Percentiles rank a stretch among this genome's conserved stretches.
Conservation (phyloP, 2,113 vertebrate species). For the Hyla sarda region DNA sequence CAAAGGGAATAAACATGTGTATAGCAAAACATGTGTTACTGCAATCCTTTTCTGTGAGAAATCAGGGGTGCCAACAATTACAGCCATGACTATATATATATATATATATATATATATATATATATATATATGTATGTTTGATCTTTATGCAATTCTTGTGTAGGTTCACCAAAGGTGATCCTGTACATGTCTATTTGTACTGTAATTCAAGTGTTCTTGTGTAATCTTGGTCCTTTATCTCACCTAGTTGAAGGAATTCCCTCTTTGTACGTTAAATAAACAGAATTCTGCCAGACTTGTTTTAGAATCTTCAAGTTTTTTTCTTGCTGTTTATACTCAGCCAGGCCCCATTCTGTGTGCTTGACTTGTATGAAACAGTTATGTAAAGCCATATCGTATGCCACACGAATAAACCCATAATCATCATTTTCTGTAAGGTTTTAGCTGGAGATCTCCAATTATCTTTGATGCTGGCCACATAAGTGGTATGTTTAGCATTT, state of each 20-base stretch:
- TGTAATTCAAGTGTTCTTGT: neutral
- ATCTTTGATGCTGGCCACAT: conserved; percentile 40
- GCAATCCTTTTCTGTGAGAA: too few species aligned
- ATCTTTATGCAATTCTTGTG: neutral
- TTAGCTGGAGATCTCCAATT: conserved; percentile 17
- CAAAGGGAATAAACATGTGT: too few species aligned
- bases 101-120: too few species aligned
- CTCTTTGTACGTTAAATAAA: neutral
- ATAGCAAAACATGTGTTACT: too few species aligned
- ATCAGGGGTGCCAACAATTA: too few species aligned
- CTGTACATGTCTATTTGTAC: neutral
- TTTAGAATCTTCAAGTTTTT: neutral
- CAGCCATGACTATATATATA: too few species aligned
- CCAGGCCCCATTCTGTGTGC: neutral
- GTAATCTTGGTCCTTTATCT: neutral
- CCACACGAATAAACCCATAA: conserved; percentile 25
- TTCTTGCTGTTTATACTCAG: neutral
- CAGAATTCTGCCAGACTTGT: neutral
- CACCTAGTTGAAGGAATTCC: neutral
- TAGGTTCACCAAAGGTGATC: neutral
- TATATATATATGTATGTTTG: too few species aligned
- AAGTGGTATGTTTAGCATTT: conserved; percentile 48
- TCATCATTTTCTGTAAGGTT: conserved; percentile 39
- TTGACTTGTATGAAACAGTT: neutral
- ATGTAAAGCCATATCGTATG: conserved; percentile 10